phyloP scores from a whole-genome alignment of 2,888 invertebrate species.

The Didymodactylos carnosus region DNA sequence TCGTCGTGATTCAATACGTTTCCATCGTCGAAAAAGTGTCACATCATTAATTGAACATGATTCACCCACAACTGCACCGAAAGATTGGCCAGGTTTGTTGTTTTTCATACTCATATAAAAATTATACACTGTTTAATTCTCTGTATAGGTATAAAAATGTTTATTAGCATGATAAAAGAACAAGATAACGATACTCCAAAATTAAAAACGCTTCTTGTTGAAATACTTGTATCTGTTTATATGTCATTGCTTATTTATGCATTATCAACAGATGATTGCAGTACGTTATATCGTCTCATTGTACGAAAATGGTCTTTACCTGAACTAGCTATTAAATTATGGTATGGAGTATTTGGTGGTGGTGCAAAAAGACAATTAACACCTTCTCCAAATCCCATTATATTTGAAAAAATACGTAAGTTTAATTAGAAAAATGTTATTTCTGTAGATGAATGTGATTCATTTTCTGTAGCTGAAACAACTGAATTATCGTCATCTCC shows the following conservation, averaged over 20 bases:
- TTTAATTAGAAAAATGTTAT: conserved; percentile 13
- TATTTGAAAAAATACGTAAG: not conserved
- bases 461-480: not conserved
- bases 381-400: not conserved
- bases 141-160: conserved; percentile 62
- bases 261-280: conserved; percentile 72
- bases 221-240: conserved; percentile 78
- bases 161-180: conserved; percentile 68
- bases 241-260: conserved; percentile 78
- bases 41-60: not conserved
- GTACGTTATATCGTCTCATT: conserved; percentile 48
- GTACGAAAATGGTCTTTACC: conserved; percentile 55
- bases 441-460: not conserved
- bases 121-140: conserved; percentile 51
- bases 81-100: conserved; percentile 51
- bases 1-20: not conserved
- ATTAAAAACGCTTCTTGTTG: conserved; percentile 67
- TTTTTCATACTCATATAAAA: not conserved
- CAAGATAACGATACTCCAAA: conserved; percentile 60
- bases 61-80: conserved; percentile 22
- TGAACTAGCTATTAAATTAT: conserved; percentile 41
- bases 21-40: not conserved
- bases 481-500: not conserved
- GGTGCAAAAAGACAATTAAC: conserved; percentile 38
- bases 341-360: conserved; percentile 39